Evolutionary conservation across 1,140 invertebrate genomes (phyloP).

Genomic region (Leptinotarsa texana): DNA sequence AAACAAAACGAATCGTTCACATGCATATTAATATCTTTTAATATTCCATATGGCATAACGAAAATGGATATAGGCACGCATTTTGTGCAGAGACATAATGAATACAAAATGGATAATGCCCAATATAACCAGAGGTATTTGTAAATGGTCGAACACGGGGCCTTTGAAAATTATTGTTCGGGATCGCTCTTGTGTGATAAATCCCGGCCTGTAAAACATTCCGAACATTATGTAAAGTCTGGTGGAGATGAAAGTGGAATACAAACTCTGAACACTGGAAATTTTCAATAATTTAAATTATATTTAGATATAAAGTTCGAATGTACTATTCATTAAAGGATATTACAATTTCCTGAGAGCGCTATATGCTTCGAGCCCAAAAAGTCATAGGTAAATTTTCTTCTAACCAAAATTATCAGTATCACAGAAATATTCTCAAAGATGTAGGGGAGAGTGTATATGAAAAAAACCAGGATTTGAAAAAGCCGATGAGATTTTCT

Average conservation of each 20-base stretch:
- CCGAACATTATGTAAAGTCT: conserved; percentile 14
- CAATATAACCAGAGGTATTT: conserved; percentile 25
- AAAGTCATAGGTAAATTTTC: no score
- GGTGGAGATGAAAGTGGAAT: conserved; percentile 3
- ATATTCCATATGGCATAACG: conserved; percentile 8
- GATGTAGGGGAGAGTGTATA: no score
- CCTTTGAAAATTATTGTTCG: conserved; percentile 21
- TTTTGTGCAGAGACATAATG: conserved; percentile 21
- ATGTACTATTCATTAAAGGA: no score
- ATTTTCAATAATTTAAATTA: no score
- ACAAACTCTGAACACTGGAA: no score
- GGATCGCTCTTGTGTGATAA: conserved; percentile 23
- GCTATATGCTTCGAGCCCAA: no score
- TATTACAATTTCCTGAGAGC: no score
- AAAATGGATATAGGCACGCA: conserved; percentile 19
- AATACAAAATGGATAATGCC: conserved; percentile 21
- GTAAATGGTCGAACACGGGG: conserved; percentile 19
- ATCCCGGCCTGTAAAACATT: conserved; percentile 13
- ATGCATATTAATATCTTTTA: conserved; percentile 4
- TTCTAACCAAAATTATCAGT: no score
- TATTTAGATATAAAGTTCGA: no score
- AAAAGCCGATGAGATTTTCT: no score
- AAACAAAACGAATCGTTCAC: neutral
- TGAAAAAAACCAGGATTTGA: no score
- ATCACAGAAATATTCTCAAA: no score